These are phyloP conservation scores for Diloba caeruleocephala DNA, from an alignment of 2,888 invertebrate species.

Conservation along the genomic window DNA sequence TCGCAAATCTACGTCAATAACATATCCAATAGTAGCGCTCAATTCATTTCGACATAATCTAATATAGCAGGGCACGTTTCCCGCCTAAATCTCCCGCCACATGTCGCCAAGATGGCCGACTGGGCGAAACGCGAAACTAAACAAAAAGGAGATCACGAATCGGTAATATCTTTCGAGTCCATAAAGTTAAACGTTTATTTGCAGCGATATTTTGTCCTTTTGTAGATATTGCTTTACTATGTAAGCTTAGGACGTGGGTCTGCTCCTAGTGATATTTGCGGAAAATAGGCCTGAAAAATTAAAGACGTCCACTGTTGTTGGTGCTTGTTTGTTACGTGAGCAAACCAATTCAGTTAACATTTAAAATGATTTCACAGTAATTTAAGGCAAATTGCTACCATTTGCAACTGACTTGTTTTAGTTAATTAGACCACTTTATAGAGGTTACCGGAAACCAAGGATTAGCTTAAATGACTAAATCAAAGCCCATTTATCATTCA, in stretches of 20 bases:
- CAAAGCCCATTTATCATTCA: conserved; percentile 42
- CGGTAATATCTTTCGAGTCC: conserved; percentile 89
- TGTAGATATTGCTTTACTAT: conserved; percentile 86
- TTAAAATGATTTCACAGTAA: conserved; percentile 44
- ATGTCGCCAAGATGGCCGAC: conserved; percentile 89
- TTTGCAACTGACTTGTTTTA: conserved; percentile 48
- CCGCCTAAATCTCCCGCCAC: conserved; percentile 89
- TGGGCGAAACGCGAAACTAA: conserved; percentile 84
- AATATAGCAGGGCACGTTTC: conserved; percentile 88
- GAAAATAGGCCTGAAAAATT: conserved; percentile 47
- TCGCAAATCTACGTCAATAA: conserved; percentile 90
- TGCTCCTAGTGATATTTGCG: conserved; percentile 53
- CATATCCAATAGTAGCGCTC: conserved; percentile 89
- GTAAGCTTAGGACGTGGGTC: conserved; percentile 67
- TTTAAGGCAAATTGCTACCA: conserved; percentile 44
- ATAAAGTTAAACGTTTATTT: conserved; percentile 89
- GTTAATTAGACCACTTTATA: conserved; percentile 49
- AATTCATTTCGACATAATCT: conserved; percentile 89
- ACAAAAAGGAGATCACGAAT: conserved; percentile 89
- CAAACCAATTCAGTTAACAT: conserved; percentile 46
- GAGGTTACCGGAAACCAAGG: conserved; percentile 45
- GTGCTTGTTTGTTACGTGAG: conserved; percentile 37
- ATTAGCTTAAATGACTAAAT: conserved; percentile 52
- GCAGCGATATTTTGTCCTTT: conserved; percentile 88
- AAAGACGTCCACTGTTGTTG: conserved; percentile 22